Conservation (phyloP, 2,113 vertebrate genomes). For the Rhinopithecus roxellana region DNA sequence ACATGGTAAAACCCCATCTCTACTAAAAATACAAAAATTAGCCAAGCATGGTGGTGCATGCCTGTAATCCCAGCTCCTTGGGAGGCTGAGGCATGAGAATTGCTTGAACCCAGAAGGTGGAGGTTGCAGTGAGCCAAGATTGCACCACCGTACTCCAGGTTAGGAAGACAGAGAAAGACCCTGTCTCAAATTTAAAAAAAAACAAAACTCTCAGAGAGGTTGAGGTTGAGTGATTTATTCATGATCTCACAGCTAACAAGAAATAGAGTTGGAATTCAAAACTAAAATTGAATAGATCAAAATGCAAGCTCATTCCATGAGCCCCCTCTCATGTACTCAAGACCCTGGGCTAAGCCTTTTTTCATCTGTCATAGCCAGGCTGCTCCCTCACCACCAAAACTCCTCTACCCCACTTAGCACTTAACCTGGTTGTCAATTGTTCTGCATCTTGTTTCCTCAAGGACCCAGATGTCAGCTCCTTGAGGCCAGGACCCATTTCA, state of each 20-base stretch:
- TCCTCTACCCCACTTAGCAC: neutral
- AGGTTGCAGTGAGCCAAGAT: too few relatives aligned
- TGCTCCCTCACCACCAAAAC: neutral
- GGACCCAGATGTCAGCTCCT: neutral
- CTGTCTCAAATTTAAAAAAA: too few relatives aligned
- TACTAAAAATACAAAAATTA: too few relatives aligned
- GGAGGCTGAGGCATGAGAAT: too few relatives aligned
- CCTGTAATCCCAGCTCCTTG: too few relatives aligned
- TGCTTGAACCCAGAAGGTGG: too few relatives aligned
- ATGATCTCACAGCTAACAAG: neutral
- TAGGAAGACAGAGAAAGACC: too few relatives aligned
- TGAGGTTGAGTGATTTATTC: neutral
- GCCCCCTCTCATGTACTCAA: neutral
- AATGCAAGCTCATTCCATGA: neutral
- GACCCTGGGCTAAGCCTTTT: too few relatives aligned
- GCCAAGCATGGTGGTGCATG: too few relatives aligned
- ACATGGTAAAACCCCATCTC: too few relatives aligned
- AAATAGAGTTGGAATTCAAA: neutral
- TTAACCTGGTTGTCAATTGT: too few relatives aligned
- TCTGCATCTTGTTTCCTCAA: neutral
- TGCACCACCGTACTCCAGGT: too few relatives aligned
- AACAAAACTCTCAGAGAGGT: neutral
- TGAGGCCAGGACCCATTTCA: neutral
- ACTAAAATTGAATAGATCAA: neutral
- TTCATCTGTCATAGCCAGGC: neutral